Evolutionary conservation across 2,113 vertebrate species (phyloP).

Genomic region (Ardeotis arabs): DNA sequence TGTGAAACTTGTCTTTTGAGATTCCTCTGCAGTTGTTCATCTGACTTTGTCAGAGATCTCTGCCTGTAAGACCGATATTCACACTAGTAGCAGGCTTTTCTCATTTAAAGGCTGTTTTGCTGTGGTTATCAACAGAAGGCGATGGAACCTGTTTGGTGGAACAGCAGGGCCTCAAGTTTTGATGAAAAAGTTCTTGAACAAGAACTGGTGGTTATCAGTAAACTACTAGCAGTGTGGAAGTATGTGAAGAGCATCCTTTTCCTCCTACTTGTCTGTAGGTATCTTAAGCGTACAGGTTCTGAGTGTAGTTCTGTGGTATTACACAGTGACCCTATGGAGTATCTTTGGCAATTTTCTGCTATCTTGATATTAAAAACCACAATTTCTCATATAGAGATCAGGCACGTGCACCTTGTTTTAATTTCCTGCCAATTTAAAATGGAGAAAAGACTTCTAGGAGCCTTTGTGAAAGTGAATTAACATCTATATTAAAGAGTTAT

Average conservation of each 20-base stretch:
- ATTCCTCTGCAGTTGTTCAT: not conserved
- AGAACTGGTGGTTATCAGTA: not conserved
- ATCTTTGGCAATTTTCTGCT: not conserved
- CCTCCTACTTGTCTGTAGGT: not conserved
- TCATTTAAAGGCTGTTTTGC: not conserved
- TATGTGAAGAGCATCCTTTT: not conserved
- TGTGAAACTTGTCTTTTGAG: not conserved
- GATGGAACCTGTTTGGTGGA: not conserved
- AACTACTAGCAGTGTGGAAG: not conserved
- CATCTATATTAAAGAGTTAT: not conserved
- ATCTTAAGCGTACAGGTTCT: not conserved
- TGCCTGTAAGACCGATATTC: not conserved
- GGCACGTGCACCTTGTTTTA: not conserved
- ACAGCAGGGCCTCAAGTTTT: not conserved
- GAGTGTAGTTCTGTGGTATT: not conserved
- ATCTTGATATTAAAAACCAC: not conserved
- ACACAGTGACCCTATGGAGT: not conserved
- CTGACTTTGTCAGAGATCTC: not conserved
- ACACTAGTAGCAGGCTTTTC: not conserved
- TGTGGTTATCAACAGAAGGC: not conserved
- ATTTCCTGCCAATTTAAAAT: not conserved
- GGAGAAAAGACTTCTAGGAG: not conserved
- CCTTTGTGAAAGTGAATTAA: not conserved
- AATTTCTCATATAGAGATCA: not conserved
- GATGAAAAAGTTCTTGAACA: not conserved